Percentiles rank a stretch among this genome's conserved stretches.
Evolutionary conservation across 2,797 vertebrate genomes (phyloP).

Genomic region (Brotula barbata): DNA sequence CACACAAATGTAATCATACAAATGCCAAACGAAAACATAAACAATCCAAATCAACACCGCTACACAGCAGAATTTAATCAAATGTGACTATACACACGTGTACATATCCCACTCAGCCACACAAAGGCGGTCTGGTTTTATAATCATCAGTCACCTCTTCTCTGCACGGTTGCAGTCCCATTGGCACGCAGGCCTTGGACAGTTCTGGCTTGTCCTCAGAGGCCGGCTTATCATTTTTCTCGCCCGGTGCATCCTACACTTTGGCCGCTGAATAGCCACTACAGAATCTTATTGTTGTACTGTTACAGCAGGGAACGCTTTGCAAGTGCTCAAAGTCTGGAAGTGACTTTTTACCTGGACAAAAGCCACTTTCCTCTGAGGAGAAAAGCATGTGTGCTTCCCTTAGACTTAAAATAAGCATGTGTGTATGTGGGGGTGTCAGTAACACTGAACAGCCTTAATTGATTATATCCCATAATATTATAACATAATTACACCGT

Average conservation of each 20-base stretch:
- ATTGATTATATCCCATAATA: slow-evolving; percentile 22
- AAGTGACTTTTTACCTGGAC: slow-evolving; percentile 60
- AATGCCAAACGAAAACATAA: slow-evolving; percentile 4
- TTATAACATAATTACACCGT: slow-evolving; percentile 14
- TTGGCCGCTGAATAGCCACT: slow-evolving; percentile 35
- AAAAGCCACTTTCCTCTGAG: slow-evolving; percentile 53
- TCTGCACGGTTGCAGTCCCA: slow-evolving; percentile 9
- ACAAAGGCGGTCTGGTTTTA: slow-evolving; percentile 18
- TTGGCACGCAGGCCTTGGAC: not conserved
- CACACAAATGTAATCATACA: not conserved
- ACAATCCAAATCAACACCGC: slow-evolving; percentile 1
- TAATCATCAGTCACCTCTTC: slow-evolving; percentile 25
- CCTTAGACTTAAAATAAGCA: slow-evolving; percentile 24
- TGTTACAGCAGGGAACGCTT: slow-evolving; percentile 20
- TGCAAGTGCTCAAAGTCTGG: slow-evolving; percentile 47
- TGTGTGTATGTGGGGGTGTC: slow-evolving; percentile 3
- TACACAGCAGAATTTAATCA: no score
- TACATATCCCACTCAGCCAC: slow-evolving; percentile 1
- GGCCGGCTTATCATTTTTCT: slow-evolving; percentile 55
- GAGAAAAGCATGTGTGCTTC: slow-evolving; percentile 59
- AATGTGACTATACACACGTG: not conserved
- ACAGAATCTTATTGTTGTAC: slow-evolving; percentile 55
- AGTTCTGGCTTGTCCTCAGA: slow-evolving; percentile 29
- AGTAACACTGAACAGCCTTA: not conserved
- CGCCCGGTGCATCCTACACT: slow-evolving; percentile 49